Percentiles rank a stretch among this genome's conserved stretches.
Conservation (phyloP, 1,140 invertebrate species). For the Calliphora vicina region DNA sequence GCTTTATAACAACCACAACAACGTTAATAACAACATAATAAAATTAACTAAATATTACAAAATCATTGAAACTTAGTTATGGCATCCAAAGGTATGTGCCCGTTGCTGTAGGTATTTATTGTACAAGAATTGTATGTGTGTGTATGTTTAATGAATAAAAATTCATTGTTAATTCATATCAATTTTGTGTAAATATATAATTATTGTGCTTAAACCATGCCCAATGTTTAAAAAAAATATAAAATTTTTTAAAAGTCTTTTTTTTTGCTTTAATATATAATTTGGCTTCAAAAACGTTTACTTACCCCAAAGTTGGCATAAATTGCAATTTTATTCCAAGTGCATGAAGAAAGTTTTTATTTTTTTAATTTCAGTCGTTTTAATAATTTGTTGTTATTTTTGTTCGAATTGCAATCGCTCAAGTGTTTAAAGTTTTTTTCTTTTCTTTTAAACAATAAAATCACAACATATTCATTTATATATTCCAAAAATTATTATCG, state of each 20-base stretch:
- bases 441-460: neutral
- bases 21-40: neutral
- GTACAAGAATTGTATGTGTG: neutral
- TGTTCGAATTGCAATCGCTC: neutral
- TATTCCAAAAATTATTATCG: neutral
- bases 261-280: neutral
- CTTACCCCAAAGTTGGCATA: conserved; percentile 31
- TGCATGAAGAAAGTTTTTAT: conserved; percentile 22
- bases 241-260: neutral
- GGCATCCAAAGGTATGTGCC: neutral
- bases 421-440: neutral
- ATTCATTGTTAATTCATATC: neutral
- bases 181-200: neutral
- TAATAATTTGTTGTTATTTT: neutral
- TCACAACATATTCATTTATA: neutral
- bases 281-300: neutral
- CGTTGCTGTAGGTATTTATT: neutral
- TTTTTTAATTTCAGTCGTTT: neutral
- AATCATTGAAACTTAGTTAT: neutral
- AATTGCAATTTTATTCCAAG: conserved; percentile 12
- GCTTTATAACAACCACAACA: neutral
- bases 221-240: neutral
- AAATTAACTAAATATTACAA: neutral
- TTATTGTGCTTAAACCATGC: neutral
- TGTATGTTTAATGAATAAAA: too few species aligned